Evolutionary conservation across 2,797 vertebrate genomes (phyloP), one percentile per base, ranked within the genome.

Genomic region (Babyrousa celebensis): DNA sequence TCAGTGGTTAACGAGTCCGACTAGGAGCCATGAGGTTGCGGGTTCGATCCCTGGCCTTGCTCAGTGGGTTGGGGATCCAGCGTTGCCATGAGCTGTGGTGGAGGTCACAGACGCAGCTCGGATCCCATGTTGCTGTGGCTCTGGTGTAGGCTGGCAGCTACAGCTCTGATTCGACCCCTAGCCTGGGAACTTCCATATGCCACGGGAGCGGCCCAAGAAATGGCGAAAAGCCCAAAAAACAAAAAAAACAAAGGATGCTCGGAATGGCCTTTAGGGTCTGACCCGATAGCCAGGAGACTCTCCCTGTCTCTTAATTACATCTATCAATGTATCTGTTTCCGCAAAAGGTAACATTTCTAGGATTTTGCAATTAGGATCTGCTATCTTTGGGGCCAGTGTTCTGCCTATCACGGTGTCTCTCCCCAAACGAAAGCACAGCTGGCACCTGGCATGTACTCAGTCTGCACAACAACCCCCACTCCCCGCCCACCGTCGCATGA

Each of bases 391-490:
- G 68, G 23, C 23, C 36, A 3, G 3, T 5, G 0, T 40, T 25
- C 74, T 25, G 23, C 23, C 65, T 29, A 5, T 29, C 14, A 5
- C 3, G 1, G 54, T 65, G 40, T 52, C 48, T 88, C 36, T 72
- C 27, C 62, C 27, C 17, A 12, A 40, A 48, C 0, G 0, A 20
- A 21, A 36, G 56, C 18, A n/a, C 2, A 20, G 60, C 58, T 17
- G 16, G 54, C 36, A 0, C 6, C 40, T 1, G 3, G 36, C 27
- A 0, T 21, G 5, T 16, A 7, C 14, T 10, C 10, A 1, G 21
- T 17, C 48, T 70, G 58, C 2, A 1, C 1, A 0, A 0, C n/a
- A 0, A 3, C 25, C 52, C 0, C 43, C 43, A 48, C 43, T 6
- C 43, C 43, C 43, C 1, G 9, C 43, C 6, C 43, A 48, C 36